Evolutionary conservation across 2,797 vertebrate genomes (phyloP).

Genomic region (Rhynchonycteris naso): DNA sequence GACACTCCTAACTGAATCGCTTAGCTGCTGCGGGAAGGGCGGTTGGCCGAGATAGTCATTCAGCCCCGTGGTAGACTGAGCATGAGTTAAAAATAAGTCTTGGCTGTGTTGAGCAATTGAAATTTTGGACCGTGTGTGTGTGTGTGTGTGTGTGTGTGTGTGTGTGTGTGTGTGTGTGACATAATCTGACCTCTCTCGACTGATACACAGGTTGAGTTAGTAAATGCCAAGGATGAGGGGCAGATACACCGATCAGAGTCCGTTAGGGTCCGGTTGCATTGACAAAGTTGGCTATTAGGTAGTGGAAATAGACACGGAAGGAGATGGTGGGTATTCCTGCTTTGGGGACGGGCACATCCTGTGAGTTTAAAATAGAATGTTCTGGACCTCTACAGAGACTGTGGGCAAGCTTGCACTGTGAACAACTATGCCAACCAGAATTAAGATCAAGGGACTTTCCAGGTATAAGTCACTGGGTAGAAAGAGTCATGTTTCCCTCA

Average conservation of each 20-base stretch:
- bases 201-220: not conserved
- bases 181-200: not conserved
- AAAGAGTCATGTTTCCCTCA: constrained; percentile 44
- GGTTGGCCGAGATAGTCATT: not conserved
- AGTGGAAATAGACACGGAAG: not conserved
- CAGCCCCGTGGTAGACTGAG: not conserved
- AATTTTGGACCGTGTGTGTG: too few species aligned
- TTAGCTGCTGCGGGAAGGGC: not conserved
- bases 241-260: not conserved
- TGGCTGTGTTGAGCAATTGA: not conserved
- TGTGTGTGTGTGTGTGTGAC: too few species aligned
- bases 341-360: constrained; percentile 3
- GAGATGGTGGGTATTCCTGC: not conserved
- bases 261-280: not conserved
- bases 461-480: constrained; percentile 9
- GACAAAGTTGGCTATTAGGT: not conserved
- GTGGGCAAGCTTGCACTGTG: constrained; percentile 17
- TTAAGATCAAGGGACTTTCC: constrained; percentile 53
- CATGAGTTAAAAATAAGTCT: constrained; percentile 9
- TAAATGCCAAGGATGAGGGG: not conserved
- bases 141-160: too few species aligned
- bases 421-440: not conserved
- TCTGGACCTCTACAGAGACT: constrained; percentile 39
- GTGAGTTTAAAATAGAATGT: constrained; percentile 50
- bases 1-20: not conserved